These are phyloP conservation scores for Ericerus pela DNA, from an alignment of 1,140 invertebrate species.

Conservation along the genomic window DNA sequence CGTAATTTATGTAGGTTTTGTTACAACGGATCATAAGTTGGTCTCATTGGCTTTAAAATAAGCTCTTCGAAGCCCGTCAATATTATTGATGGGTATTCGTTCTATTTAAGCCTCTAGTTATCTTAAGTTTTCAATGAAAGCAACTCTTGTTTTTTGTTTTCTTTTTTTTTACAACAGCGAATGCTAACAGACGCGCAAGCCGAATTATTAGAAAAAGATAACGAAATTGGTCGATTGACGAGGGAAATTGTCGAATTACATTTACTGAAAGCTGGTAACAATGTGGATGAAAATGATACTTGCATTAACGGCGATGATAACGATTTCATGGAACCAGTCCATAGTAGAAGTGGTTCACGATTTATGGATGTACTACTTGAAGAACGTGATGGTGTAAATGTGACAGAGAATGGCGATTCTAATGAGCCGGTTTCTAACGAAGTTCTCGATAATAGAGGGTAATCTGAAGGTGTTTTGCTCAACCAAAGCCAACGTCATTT, in stretches of 20 bases:
- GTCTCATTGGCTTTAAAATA: too few species aligned
- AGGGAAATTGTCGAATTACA: slow-evolving; percentile 66
- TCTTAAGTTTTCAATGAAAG: too few species aligned
- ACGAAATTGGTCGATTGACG: slow-evolving; percentile 61
- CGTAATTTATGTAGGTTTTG: too few species aligned
- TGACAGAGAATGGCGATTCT: slow-evolving; percentile 1
- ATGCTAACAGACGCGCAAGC: slow-evolving; percentile 52
- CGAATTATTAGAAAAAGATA: slow-evolving; percentile 61
- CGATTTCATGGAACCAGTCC: slow-evolving; percentile 6
- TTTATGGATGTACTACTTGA: slow-evolving; percentile 8
- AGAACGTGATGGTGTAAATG: not conserved
- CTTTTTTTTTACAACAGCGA: slow-evolving; percentile 37
- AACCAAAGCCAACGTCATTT: too few species aligned
- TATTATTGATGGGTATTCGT: too few species aligned
- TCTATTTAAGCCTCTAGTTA: too few species aligned
- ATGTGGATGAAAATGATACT: slow-evolving; percentile 8
- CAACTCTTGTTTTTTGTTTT: too few species aligned
- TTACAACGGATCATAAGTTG: too few species aligned
- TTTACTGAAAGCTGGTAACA: slow-evolving; percentile 47
- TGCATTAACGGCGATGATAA: slow-evolving; percentile 14
- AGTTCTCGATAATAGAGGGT: not conserved
- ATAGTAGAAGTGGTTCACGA: not conserved
- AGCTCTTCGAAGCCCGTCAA: too few species aligned
- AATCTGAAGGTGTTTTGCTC: too few species aligned
- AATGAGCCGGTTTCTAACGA: not conserved